Evolutionary conservation across 2,888 invertebrate genomes (phyloP), one percentile per base, ranked within the genome.

Genomic region (Flexamia atlantica): DNA sequence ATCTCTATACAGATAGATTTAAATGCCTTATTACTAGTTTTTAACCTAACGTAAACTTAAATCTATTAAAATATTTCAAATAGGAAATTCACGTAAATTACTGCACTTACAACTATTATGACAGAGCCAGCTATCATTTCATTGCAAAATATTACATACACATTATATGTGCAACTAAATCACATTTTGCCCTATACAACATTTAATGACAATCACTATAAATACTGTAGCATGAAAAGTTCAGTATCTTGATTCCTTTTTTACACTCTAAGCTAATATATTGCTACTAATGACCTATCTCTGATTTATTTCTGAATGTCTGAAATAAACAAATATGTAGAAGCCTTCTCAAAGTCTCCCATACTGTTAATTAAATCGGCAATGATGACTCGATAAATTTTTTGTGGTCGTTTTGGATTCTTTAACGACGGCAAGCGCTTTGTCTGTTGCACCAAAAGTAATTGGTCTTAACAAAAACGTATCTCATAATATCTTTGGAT

Each of bases 71-170:
- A 42, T 36, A 42, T 70, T 28, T 70, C 36, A 74, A 74, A 46
- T 76, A 76, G 74, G 74, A 76, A 72, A 76, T 40, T 46, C 25
- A 76, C 46, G 36, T 79, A 79, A 79, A 53, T 79, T 57, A 32
- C 57, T 57, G 53, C 20, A 25, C 53, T 57, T 79, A 57, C 3
- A 79, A 30, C 79, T 79, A 79, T 57, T 20, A 79, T 79, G 79
- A 79, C 79, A 79, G 79, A 79, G 57, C 79, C 79, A 79, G 79
- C 79, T 79, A 79, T 79, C 79, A 79, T 79, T 57, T 79, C 57
- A 57, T 79, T 53, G 79, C 79, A 79, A 79, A 79, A 57, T 79
- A 57, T 79, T 79, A 79, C 79, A 79, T 79, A 79, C 79, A 79
- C 36, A n/a, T 50, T 79, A 32, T 28, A 25, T 28, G 53, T 79